Base-by-base conservation (phyloP, 2,888 invertebrate genomes). In the Aplocera efformata region DNA sequence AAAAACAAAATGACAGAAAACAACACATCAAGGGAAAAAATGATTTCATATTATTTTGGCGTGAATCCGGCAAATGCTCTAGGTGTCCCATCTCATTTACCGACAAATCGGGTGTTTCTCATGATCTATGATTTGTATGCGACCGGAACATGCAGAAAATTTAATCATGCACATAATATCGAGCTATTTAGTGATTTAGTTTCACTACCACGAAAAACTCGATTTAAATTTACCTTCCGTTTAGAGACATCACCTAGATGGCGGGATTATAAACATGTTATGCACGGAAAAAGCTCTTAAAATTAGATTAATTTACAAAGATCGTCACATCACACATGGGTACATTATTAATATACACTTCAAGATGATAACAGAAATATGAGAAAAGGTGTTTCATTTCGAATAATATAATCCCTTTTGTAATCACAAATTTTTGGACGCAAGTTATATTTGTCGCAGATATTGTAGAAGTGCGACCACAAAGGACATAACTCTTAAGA, bases 91-190 rank as follows among this genome's bases (percentile, higher is more conserved):
- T 52, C 52, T 39, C 38, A 47, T 47, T 40, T 52, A 48, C 50
- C 60, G 52, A 72, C 73, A 67, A 58, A 48, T 46, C 45, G 58
- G 53, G 61, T 67, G 63, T 65, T 56, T 33, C 48, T 50, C 46
- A 59, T 69, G 65, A 67, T 7, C 13, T 46, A 57, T 62, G 54
- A 59, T 56, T 55, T 47, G 63, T 49, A 53, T 49, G 60, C 58
- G 56, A 67, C 55, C 53, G 56, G 63, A 44, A 46, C 79, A 79
- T 79, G 79, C 79, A 79, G 64, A 59, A 60, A 56, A 30, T 34
- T 53, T 58, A 61, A 37, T 55, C 79, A 79, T 79, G 79, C 79
- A 75, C 43, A 60, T 50, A 60, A 29, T 63, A 62, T 56, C 43
- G 49, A 66, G 48, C 64, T 70, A 53, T 50, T 45, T 30, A 50